Evolutionary conservation across 2,888 invertebrate genomes (phyloP), one percentile per base, ranked within the genome.

Genomic region (Cephus rjabovi): DNA sequence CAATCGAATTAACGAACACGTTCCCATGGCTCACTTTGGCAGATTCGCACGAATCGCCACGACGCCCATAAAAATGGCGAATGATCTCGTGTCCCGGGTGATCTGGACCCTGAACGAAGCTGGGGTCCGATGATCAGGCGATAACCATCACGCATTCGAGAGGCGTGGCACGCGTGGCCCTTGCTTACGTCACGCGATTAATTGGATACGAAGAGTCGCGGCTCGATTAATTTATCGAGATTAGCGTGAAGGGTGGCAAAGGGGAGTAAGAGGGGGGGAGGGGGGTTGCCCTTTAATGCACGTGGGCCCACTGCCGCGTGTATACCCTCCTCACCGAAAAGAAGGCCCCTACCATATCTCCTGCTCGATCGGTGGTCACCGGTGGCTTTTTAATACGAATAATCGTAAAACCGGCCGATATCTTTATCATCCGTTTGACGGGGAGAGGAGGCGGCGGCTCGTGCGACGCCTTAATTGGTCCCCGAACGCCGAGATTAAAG

Each of bases 171-270:
- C 70, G 70, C 70, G 70, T 70, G n/a, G 40, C 70, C 12, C 70
- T 15, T 70, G 70, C 70, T 70, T 70, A 70, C 70, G 70, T 70
- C 70, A 70, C 70, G 31, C 70, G 70, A 30, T 70, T 70, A 70
- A 70, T 70, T 70, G 70, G 70, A 70, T 70, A 70, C 33, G 70
- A 70, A 33, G 33, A 33, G 30, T 30, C 31, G 70, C 31, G 70
- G 33, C 33, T 70, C 70, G 70, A 70, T 70, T 70, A 70, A 70
- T 70, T 70, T 70, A 70, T 70, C 70, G 70, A 70, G 70, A 70
- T 70, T 70, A 70, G 30, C 31, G 31, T 30, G 70, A 40, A 15
- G 40, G 40, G 6, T 6, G 40, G 15, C 40, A 15, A 40, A 1
- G 40, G 11, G 70, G 30, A 4, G 12, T 4, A 4, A 0, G 11